Evolutionary conservation across 30 jellyfish, hydroid and myxozoan species (phyloP).

Genomic region (Hydra vulgaris): DNA sequence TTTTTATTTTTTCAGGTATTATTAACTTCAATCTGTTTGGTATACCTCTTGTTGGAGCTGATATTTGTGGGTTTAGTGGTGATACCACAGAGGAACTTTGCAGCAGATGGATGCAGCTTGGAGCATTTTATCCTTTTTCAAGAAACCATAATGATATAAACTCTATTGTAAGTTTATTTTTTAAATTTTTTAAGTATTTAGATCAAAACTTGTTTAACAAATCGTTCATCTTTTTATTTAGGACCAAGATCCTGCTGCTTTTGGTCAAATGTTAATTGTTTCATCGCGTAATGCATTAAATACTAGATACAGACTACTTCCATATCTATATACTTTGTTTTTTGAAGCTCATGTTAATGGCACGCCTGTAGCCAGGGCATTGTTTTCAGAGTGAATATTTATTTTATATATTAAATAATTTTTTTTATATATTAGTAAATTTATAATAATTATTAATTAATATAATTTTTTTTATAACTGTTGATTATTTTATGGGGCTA

Average conservation of each 20-base stretch:
- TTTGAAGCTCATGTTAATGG: slow-evolving; percentile 54
- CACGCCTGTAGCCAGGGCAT: slow-evolving; percentile 69
- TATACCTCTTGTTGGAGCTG: slow-evolving; percentile 86
- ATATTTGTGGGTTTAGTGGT: slow-evolving; percentile 81
- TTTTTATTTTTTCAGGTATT: slow-evolving; percentile 33
- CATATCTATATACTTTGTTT: slow-evolving; percentile 71
- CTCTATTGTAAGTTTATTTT: slow-evolving; percentile 31
- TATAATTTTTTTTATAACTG: too few relatives aligned
- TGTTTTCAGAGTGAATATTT: slow-evolving; percentile 62
- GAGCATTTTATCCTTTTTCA: slow-evolving; percentile 91
- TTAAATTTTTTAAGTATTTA: too few relatives aligned
- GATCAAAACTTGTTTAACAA: background rate
- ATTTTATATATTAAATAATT: too few relatives aligned
- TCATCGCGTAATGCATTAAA: slow-evolving; percentile 68
- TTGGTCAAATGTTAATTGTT: slow-evolving; percentile 44
- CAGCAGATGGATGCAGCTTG: slow-evolving; percentile 94
- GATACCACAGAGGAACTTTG: slow-evolving; percentile 75
- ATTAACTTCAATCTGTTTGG: slow-evolving; percentile 84
- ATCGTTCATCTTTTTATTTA: background rate
- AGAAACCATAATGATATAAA: slow-evolving; percentile 78
- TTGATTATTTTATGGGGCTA: too few relatives aligned
- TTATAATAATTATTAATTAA: too few relatives aligned
- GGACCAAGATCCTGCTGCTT: slow-evolving; percentile 95
- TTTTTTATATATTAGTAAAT: too few relatives aligned
- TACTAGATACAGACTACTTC: slow-evolving; percentile 54